These are phyloP conservation scores for Drosophila sp. DNA, from an alignment of 1,140 invertebrate genomes.

Conservation along the genomic window DNA sequence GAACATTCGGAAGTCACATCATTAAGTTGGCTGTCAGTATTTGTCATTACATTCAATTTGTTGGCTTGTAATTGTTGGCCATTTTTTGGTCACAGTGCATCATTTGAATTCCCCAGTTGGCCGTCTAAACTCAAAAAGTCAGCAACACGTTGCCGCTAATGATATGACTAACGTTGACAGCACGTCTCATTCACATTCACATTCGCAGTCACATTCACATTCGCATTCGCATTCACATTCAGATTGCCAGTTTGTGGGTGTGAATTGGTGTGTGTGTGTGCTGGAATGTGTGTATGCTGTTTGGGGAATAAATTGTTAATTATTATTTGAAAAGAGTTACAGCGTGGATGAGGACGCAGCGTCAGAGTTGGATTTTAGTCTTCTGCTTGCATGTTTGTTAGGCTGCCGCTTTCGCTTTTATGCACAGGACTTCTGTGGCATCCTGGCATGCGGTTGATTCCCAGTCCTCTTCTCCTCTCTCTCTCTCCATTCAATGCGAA, in stretches of 20 bases:
- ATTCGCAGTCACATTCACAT: conserved; percentile 64
- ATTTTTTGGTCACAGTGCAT: conserved; percentile 51
- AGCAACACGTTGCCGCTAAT: conserved; percentile 83
- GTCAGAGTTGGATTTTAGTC: background rate
- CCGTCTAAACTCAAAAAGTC: conserved; percentile 68
- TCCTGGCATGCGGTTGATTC: conserved; percentile 33
- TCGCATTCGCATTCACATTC: conserved; percentile 50
- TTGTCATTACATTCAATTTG: conserved; percentile 19
- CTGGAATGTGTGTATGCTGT: conserved; percentile 48
- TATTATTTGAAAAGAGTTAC: conserved; percentile 84
- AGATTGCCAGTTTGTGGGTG: conserved; percentile 46
- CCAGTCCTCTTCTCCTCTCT: conserved; percentile 58
- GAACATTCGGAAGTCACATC: background rate
- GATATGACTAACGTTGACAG: conserved; percentile 81
- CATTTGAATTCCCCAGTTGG: conserved; percentile 68
- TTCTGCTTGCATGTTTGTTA: conserved; percentile 10
- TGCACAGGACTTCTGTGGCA: conserved; percentile 61
- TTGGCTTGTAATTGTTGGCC: conserved; percentile 1
- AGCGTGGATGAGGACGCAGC: conserved; percentile 49
- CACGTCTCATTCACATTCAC: conserved; percentile 58
- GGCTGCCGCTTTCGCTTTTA: conserved; percentile 44
- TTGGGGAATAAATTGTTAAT: conserved; percentile 84
- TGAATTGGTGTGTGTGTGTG: conserved; percentile 11
- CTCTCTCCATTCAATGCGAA: conserved; percentile 78
- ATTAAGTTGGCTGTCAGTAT: conserved; percentile 7